Evolutionary conservation across 2,113 vertebrate genomes (phyloP), one percentile per base, ranked within the genome.

Genomic region (Typhlomys cinereus): DNA sequence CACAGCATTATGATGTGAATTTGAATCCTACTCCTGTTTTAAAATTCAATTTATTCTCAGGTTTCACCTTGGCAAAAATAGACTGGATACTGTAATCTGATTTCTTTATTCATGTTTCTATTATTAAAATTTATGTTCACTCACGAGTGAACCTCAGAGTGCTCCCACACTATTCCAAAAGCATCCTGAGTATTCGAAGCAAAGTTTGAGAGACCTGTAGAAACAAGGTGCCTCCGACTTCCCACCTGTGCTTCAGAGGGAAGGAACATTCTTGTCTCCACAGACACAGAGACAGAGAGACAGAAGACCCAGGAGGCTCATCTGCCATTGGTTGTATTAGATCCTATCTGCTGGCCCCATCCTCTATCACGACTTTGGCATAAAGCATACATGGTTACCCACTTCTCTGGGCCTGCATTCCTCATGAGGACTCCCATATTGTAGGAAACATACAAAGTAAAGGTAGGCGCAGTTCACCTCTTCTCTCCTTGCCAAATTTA

Each of bases 41-140:
- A 57, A 18, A 25, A 54, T 86, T 80, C 75, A 92, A 79, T 82
- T 57, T 92, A 74, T 34, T n/a, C n/a, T 87, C 70, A 83, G 46
- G 64, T 41, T 84, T 92, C 9, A 21, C 11, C 92, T 69, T 52
- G n/a, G 64, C 15, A 14, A 61, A 85, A 91, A 84, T 67, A 25
- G 62, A 76, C 36, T 79, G n/a, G 78, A 67, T 69, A 57, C 2
- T 41, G 93, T 11, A 74, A 20, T 64, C 34, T 78, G 9, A n/a
- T n/a, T n/a, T n/a, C n/a, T 57, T 89, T 67, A 80, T 76, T 10
- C 57, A 34, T 34, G 29, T 93, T 61, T 81, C 15, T 23, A 84
- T 7, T 81, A 70, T 67, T 81, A 44, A 91, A 89, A 79, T 31
- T 57, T 34, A 74, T 29, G 50, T 44, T 25, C 78, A 2, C 39